Base-by-base conservation (phyloP, 2,797 vertebrate species). In the Tauraco hartlaubi region DNA sequence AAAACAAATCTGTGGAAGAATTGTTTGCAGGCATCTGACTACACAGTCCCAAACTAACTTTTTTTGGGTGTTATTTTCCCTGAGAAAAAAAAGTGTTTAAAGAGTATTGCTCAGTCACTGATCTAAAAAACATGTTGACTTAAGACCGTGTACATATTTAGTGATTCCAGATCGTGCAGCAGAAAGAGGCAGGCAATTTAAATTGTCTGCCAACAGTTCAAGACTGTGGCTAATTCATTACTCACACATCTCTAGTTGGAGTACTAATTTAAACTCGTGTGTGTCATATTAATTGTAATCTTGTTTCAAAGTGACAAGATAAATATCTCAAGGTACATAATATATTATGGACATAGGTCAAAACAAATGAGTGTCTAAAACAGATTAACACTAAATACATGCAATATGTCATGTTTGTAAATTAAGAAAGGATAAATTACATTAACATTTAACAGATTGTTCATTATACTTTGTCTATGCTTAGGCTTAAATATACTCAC, bases 281-380 rank as follows among this genome's bases (percentile, higher is more conserved):
- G 93, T 98, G 96, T 97, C 83, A 15, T 94, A 97, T 97, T 98
- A 98, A 98, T 98, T 98, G 97, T 97, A 98, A 98, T 98, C 95
- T 96, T 96, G 88, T 97, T 98, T 98, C 96, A 95, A 97, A 97
- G 95, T 97, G 97, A 98, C 97, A 98, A 98, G 97, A 98, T 97
- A 97, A 98, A 98, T 98, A 98, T 98, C 96, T 97, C 95, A 96
- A 98, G 97, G 95, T 98, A 95, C 94, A 92, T 97, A 97, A 98
- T 97, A 97, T 97, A 97, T 97, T 97, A 97, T 93, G 97, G 98
- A 96, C 97, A 98, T 91, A 97, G 98, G 98, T 98, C 97, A 97
- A 97, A 97, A 88, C 66, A 96, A 98, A 97, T 97, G 96, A 97
- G 94, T 94, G 90, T 95, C 97, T 98, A 96, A 97, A 97, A 76